Base-by-base conservation (phyloP, 2,113 vertebrate species). In the Eurystomus gularis region DNA sequence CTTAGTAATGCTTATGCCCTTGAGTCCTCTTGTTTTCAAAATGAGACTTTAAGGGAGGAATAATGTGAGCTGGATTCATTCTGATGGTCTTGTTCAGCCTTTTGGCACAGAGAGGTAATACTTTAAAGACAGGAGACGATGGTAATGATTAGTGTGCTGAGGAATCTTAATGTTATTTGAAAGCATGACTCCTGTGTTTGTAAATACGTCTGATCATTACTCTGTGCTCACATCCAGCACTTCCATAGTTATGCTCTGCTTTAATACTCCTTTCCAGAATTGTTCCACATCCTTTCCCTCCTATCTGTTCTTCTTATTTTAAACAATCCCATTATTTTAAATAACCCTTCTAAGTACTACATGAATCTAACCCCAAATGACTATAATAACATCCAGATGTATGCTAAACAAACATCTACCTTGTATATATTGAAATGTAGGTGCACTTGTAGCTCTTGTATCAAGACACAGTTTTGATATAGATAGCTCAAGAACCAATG, bases 61-160 rank as follows among this genome's bases (percentile, higher is more conserved):
- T 52, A 72, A 72, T 44, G 10, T 7, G 37, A 52, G 11, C 1
- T 86, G 82, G 46, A 40, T 83, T 77, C 31, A 62, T 90, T 77
- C 64, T 1, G 3, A 11, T 8, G 23, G 29, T 33, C 52, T 57
- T 52, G 17, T 52, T 82, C 62, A 73, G 65, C 24, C 37, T 57
- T 95, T 85, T 94, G 79, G 55, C 76, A 83, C 35, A 40, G 17
- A 78, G 40, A 83, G 31, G 24, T 73, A 92, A 57, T 33, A 88
- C 35, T 83, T 88, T 17, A 77, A 65, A 69, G 52, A 88, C 42
- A 83, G 16, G 15, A 76, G 39, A 72, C 21, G 69, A 37, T 17
- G n/a, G 13, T 21, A 80, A 88, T 39, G 35, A 52, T 20, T 68
- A 21, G 6, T 69, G 90, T 83, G 58, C 46, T 46, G 21, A 29